Percentiles rank a stretch among this genome's conserved stretches.
Conservation (phyloP, 1,140 invertebrate genomes). For the Uloborus diversus region DNA sequence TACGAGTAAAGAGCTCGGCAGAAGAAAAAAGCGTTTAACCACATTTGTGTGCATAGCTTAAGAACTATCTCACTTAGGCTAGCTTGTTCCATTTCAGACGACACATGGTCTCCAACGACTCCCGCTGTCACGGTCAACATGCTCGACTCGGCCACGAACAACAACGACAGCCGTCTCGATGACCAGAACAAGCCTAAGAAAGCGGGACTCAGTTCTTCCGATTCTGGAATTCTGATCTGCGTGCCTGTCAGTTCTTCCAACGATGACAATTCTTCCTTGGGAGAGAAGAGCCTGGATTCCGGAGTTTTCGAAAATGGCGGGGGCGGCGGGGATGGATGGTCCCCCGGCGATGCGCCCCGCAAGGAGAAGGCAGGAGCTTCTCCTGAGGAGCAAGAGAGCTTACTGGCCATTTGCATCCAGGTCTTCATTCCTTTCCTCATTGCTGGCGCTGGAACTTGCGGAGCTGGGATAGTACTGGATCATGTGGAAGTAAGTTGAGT, state of each 20-base stretch:
- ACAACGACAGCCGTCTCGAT: not conserved
- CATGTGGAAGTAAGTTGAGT: constrained; percentile 63
- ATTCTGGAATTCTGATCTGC: constrained; percentile 37
- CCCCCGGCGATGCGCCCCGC: not conserved
- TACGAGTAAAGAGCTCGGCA: too few relatives aligned
- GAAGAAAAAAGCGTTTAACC: too few relatives aligned
- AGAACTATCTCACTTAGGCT: too few relatives aligned
- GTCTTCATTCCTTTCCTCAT: constrained; percentile 68
- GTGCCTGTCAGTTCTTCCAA: not conserved
- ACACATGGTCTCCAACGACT: not conserved
- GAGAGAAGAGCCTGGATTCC: constrained; percentile 65
- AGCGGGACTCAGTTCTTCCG: not conserved
- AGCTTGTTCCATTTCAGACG: too few relatives aligned
- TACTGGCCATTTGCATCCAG: constrained; percentile 61
- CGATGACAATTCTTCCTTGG: constrained; percentile 68
- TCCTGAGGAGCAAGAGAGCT: not conserved
- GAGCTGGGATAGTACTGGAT: constrained; percentile 68
- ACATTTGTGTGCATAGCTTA: too few relatives aligned
- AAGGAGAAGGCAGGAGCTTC: not conserved
- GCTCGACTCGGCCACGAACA: not conserved
- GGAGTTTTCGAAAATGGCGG: constrained; percentile 6
- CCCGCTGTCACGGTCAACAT: constrained; percentile 10
- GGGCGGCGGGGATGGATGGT: not conserved
- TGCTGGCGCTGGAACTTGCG: constrained; percentile 68
- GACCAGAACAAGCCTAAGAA: constrained; percentile 1